Conservation (phyloP, 1,140 invertebrate genomes). For the Drosophila trapezifrons region DNA sequence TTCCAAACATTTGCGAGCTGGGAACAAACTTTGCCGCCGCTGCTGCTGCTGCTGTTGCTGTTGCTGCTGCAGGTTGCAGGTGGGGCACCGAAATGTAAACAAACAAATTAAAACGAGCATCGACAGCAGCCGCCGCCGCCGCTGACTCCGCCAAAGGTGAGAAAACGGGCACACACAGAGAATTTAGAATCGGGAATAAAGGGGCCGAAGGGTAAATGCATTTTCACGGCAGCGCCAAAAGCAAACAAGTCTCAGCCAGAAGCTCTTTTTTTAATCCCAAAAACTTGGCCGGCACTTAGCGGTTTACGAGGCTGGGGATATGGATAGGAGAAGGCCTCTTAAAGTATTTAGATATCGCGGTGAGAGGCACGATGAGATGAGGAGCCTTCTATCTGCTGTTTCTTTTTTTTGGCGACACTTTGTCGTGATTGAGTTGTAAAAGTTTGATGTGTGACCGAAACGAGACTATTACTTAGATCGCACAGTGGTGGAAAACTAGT, state of each 20-base stretch:
- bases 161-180: constrained; percentile 59
- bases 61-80: constrained; percentile 38
- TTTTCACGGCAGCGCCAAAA: constrained; percentile 66
- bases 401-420: constrained; percentile 47
- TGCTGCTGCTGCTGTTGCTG: constrained; percentile 15
- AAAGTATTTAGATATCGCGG: constrained; percentile 45
- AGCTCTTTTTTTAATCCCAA: constrained; percentile 71
- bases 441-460: constrained; percentile 26
- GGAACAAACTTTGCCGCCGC: constrained; percentile 61
- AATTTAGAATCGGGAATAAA: constrained; percentile 10
- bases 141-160: constrained; percentile 59
- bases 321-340: constrained; percentile 12
- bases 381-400: neutral
- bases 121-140: constrained; percentile 51
- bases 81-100: constrained; percentile 72
- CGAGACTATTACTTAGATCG: constrained; percentile 1
- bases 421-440: constrained; percentile 59
- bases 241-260: constrained; percentile 63
- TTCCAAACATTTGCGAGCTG: constrained; percentile 72
- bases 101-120: constrained; percentile 81
- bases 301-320: constrained; percentile 46
- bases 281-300: constrained; percentile 48
- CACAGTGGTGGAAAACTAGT: neutral
- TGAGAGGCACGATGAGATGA: constrained; percentile 22
- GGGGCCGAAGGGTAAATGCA: constrained; percentile 37